Base-by-base conservation (phyloP, 1,140 invertebrate genomes). In the Rhyzopertha dominica region DNA sequence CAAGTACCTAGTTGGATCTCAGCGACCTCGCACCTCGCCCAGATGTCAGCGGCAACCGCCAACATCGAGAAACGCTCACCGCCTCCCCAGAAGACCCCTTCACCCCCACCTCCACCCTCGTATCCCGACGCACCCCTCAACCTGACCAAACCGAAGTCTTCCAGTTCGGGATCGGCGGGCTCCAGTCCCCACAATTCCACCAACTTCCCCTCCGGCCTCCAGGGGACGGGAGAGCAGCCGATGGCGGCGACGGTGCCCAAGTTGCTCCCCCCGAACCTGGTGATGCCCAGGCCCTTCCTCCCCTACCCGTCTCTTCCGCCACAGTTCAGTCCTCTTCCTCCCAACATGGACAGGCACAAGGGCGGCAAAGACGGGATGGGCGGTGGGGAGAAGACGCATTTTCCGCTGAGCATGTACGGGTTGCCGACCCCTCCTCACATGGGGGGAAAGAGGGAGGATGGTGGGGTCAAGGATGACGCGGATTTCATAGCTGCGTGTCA, bases 51-150 rank as follows among this genome's bases (percentile, higher is more conserved):
- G 13, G 36, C 31, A 26, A 37, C 42, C 30, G 30, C 37, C 19
- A 26, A n/a, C n/a, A 51, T 24, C 24, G 53, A 71, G 42, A 68
- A 66, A 45, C 71, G 67, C 20, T 69, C 71, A 9, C 56, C 62
- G 16, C 67, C 66, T 1, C 65, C 59, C 25, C 62, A 59, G 41
- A 49, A 54, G 22, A 46, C 61, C 59, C 70, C 62, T 24, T 71
- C 58, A 57, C 65, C 46, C 59, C 69, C 67, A 19, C 63, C 71
- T 5, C 71, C 69, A 28, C 74, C 72, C 25, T 70, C 71, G 5
- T 70, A 73, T 30, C 69, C 84, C 4, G 90, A 94, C 57, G 81
- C 85, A 0, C 90, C 90, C 0, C 70, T 95, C 1, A 94, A 94
- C 68, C 78, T 95, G 4, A 86, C 81, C 49, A 94, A 94, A 69